Evolutionary conservation across 1,140 invertebrate species (phyloP).

Genomic region (Atopsyche davidsoni): DNA sequence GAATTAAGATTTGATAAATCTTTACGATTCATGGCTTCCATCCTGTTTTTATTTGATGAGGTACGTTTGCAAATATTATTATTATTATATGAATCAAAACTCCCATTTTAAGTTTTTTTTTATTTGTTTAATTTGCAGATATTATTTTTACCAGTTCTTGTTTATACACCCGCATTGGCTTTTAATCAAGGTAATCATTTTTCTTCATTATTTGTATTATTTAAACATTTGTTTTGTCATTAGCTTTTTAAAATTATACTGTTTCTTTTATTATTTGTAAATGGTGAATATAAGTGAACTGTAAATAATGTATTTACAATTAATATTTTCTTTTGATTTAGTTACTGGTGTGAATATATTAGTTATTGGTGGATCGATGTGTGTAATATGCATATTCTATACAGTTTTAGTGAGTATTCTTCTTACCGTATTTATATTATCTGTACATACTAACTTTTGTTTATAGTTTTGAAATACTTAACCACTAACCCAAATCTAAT

Average conservation of each 20-base stretch:
- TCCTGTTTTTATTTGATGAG: conserved; percentile 64
- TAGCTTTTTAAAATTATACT: conserved; percentile 23
- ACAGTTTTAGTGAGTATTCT: conserved; percentile 74
- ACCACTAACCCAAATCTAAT: too few relatives aligned
- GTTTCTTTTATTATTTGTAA: conserved; percentile 27
- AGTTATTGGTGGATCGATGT: conserved; percentile 71
- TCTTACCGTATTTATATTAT: too few relatives aligned
- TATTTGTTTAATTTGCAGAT: too few relatives aligned
- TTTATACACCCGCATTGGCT: conserved; percentile 87
- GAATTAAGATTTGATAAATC: conserved; percentile 59
- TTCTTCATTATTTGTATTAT: conserved; percentile 19
- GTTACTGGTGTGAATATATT: conserved; percentile 80
- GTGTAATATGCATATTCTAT: conserved; percentile 83
- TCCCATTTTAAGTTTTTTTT: too few relatives aligned
- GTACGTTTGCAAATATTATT: conserved; percentile 38
- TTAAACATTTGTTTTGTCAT: conserved; percentile 3
- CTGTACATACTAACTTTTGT: too few relatives aligned
- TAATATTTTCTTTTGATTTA: conserved; percentile 37
- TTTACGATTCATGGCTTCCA: conserved; percentile 58
- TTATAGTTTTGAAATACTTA: too few relatives aligned
- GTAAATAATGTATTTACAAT: neutral
- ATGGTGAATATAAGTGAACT: too few relatives aligned
- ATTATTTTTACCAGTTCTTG: conserved; percentile 82
- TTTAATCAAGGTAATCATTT: conserved; percentile 85
- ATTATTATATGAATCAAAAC: neutral